Base-by-base conservation (phyloP, 2,888 invertebrate genomes). In the Petrolisthes cinctipes region DNA sequence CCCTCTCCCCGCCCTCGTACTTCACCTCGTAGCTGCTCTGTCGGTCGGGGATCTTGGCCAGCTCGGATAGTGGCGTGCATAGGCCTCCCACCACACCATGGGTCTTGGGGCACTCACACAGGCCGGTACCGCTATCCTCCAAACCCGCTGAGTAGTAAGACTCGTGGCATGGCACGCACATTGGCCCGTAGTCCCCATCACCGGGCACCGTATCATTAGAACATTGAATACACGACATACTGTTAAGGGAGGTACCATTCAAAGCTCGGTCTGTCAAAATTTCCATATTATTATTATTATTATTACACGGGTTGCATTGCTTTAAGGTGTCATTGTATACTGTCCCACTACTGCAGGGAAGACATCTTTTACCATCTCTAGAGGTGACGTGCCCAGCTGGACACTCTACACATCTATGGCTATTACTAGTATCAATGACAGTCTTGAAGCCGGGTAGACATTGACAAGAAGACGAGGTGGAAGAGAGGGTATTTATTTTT, bases 101-200 rank as follows among this genome's bases (percentile, higher is more conserved):
- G 4, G 86, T 88, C 17, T 83, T 80, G n/a, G 89, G 88, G 66
- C 89, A 90, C 2, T 51, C 37, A 56, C 90, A 90, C 5, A 17
- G 53, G 20, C 85, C 88, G 23, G 82, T 73, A 54, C 79, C 73
- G 37, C 37, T 37, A 37, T 37, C 37, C 0, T 37, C 37, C 37
- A 37, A 37, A 37, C 37, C 37, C 1, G 86, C 85, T 5, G 57
- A 37, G 82, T 87, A 90, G 11, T 75, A 90, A 1, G 89, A 83
- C 6, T 76, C 9, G 57, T 89, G 88, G 83, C 90, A 90, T 5
- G 90, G 88, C 20, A 90, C 61, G 37, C 90, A 90, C 20, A 23
- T 14, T 37, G 37, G 37, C 37, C 37, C 37, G 2, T 37, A 37
- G 1, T 51, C 86, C 6, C 54, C 78, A 17, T 78, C 17, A 4